These are phyloP conservation scores for Crotalus viridis DNA, from an alignment of 2,113 vertebrate species.

Conservation along the genomic window DNA sequence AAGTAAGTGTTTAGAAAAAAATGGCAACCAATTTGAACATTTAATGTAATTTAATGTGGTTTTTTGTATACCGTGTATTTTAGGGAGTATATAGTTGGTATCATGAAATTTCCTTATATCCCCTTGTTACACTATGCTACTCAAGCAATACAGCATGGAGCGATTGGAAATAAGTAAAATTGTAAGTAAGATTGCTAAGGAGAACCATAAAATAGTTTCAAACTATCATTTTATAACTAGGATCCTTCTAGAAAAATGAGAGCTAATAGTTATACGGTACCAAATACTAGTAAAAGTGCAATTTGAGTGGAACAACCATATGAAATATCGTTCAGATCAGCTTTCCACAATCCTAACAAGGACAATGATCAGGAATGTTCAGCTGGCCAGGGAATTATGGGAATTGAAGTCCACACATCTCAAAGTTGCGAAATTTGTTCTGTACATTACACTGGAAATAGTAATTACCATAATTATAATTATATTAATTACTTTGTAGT, in stretches of 20 bases:
- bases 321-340: neutral
- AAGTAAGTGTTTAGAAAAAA: neutral
- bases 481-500: too few species aligned
- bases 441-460: neutral
- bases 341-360: neutral
- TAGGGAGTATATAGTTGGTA: neutral
- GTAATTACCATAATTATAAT: too few species aligned
- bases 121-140: neutral
- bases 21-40: neutral
- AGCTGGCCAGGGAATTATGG: neutral
- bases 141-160: neutral
- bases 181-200: neutral
- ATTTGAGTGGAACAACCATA: neutral
- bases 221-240: neutral
- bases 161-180: neutral
- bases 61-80: neutral
- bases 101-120: neutral
- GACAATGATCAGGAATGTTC: neutral
- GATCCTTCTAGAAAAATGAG: neutral
- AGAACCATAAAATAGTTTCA: neutral
- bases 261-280: neutral
- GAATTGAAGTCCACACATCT: neutral
- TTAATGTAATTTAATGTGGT: neutral
- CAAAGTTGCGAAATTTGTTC: neutral
- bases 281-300: neutral